phyloP scores from a whole-genome alignment of 2,797 vertebrate genomes.

The Pangasius mekongensis region DNA sequence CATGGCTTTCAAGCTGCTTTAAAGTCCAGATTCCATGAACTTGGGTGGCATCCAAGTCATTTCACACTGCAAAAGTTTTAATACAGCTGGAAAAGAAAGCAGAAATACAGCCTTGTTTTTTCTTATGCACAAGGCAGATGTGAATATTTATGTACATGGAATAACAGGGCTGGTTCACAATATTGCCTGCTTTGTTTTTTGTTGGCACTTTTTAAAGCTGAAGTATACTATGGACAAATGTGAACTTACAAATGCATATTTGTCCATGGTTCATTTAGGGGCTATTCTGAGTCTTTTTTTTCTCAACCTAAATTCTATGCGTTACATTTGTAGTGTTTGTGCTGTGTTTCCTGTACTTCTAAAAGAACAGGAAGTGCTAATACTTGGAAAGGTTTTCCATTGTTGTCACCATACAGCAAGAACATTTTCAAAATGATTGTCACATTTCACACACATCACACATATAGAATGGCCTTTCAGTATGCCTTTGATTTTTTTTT shows the following conservation, averaged over 20 bases:
- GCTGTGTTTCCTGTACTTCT: neutral
- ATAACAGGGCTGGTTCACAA: neutral
- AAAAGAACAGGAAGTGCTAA: neutral
- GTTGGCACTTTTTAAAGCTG: neutral
- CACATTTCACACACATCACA: no score
- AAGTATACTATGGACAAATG: neutral
- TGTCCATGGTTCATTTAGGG: neutral
- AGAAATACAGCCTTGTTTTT: neutral
- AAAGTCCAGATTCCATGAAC: conserved; percentile 51
- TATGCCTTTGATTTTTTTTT: neutral
- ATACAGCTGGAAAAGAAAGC: conserved; percentile 32
- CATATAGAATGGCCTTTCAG: neutral
- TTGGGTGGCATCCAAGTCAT: conserved; percentile 43
- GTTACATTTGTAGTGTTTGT: neutral
- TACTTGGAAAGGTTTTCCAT: neutral
- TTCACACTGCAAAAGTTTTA: conserved; percentile 48
- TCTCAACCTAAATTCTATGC: neutral
- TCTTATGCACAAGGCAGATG: conserved; percentile 8
- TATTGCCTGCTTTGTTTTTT: neutral
- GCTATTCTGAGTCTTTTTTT: neutral
- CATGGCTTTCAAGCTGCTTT: conserved; percentile 45
- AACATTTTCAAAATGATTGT: neutral
- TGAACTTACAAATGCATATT: neutral
- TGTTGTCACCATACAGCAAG: neutral
- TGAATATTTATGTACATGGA: conserved; percentile 2